These are phyloP conservation scores for Bacillus rossius DNA, from an alignment of 1,140 invertebrate species.

Conservation along the genomic window DNA sequence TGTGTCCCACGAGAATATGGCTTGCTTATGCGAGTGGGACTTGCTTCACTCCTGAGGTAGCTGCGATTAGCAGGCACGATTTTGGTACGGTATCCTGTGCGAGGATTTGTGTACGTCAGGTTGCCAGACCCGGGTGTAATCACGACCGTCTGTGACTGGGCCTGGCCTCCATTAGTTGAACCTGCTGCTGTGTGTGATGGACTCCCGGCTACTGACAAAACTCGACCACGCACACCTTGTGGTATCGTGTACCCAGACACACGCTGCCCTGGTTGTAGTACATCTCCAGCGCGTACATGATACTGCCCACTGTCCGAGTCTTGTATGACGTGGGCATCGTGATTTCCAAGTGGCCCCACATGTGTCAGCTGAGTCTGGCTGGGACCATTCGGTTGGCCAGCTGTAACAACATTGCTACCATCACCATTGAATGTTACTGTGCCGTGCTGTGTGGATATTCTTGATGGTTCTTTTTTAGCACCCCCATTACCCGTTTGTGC, in stretches of 20 bases:
- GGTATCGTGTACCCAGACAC: slow-evolving; percentile 60
- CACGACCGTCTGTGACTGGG: slow-evolving; percentile 58
- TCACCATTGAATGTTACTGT: too few species aligned
- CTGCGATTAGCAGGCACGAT: not conserved
- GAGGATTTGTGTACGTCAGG: slow-evolving; percentile 39
- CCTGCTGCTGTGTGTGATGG: slow-evolving; percentile 47
- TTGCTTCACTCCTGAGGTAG: not conserved
- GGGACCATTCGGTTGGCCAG: slow-evolving; percentile 5
- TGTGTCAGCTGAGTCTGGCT: slow-evolving; percentile 32
- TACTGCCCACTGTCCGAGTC: slow-evolving; percentile 23
- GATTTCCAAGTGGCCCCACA: not conserved
- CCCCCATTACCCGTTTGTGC: not conserved
- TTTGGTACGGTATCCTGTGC: not conserved
- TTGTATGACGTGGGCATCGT: slow-evolving; percentile 36
- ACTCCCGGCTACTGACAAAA: slow-evolving; percentile 53
- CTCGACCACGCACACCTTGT: slow-evolving; percentile 56
- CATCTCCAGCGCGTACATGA: slow-evolving; percentile 38
- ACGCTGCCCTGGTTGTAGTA: slow-evolving; percentile 55
- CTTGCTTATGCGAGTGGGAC: not conserved
- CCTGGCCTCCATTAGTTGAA: slow-evolving; percentile 43
- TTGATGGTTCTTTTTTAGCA: too few species aligned
- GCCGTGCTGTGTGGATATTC: too few species aligned
- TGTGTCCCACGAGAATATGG: not conserved
- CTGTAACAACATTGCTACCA: not conserved
- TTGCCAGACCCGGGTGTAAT: slow-evolving; percentile 50